A percentile compares a stretch with the other conserved stretches of the same genome.
Conservation (phyloP, 2,797 vertebrate genomes). For the Chlorospingus semifuscus region DNA sequence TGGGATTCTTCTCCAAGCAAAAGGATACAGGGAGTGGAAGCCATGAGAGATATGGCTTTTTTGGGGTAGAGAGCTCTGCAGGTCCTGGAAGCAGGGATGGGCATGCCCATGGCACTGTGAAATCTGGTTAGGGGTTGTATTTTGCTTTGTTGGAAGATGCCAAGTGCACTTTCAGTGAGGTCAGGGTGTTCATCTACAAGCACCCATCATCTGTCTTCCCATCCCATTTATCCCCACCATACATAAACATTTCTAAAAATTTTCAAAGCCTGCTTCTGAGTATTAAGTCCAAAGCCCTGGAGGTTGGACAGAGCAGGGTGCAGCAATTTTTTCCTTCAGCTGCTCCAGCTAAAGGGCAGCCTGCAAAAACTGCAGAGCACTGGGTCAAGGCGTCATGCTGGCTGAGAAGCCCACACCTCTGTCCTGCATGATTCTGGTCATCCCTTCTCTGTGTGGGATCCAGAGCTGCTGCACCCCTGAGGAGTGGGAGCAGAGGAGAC, state of each 20-base stretch:
- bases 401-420: background rate
- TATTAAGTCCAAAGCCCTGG: background rate
- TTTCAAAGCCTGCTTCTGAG: background rate
- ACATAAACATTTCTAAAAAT: background rate
- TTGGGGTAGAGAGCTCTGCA: background rate
- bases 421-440: background rate
- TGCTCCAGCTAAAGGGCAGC: background rate
- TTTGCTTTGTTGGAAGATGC: background rate
- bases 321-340: background rate
- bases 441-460: fast-evolving
- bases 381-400: fast-evolving
- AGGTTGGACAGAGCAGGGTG: background rate
- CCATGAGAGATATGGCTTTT: background rate
- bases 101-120: background rate
- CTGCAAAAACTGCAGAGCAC: background rate
- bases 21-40: background rate
- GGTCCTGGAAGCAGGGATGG: background rate
- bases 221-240: background rate
- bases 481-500: background rate
- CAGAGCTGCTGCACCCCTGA: background rate
- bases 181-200: background rate
- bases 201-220: background rate
- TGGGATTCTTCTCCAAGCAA: background rate
- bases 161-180: fast-evolving
- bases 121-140: background rate